Percentiles rank a stretch among this genome's conserved stretches.
Evolutionary conservation across 2,888 invertebrate genomes (phyloP).

Genomic region (Pterobdella sp.): DNA sequence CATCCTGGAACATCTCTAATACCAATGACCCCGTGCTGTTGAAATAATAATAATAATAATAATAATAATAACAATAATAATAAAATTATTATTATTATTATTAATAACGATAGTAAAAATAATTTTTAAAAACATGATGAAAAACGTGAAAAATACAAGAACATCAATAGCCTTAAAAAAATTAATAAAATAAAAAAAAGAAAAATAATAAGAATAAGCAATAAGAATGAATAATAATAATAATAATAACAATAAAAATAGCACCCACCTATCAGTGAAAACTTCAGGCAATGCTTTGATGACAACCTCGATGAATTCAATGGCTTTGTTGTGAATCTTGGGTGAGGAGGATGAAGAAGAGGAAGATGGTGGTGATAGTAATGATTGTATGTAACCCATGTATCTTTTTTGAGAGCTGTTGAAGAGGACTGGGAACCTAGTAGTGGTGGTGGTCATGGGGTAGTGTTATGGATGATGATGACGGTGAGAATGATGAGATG

Average conservation of each 20-base stretch:
- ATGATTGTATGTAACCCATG: constrained; percentile 70
- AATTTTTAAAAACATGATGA: too few species aligned
- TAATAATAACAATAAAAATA: constrained; percentile 3
- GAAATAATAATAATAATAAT: too few species aligned
- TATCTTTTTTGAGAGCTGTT: constrained; percentile 56
- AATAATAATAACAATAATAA: too few species aligned
- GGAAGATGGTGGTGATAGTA: neutral
- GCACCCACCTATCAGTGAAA: constrained; percentile 60
- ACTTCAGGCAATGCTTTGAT: constrained; percentile 84
- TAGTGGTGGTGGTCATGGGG: neutral
- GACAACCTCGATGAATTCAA: constrained; percentile 70
- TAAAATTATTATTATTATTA: too few species aligned
- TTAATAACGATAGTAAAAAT: too few species aligned
- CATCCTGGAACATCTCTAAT: too few species aligned
- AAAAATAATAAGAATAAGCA: neutral
- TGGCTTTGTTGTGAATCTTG: constrained; percentile 71
- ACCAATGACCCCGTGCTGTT: too few species aligned
- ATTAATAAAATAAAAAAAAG: neutral
- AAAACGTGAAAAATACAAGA: too few species aligned
- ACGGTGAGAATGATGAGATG: neutral
- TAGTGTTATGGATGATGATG: neutral
- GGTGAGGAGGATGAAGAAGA: constrained; percentile 47
- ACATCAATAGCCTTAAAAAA: neutral
- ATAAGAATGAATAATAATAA: neutral
- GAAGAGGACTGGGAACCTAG: neutral